phyloP scores from a whole-genome alignment of 2,888 invertebrate genomes.

The Anagyrus pseudococci region DNA sequence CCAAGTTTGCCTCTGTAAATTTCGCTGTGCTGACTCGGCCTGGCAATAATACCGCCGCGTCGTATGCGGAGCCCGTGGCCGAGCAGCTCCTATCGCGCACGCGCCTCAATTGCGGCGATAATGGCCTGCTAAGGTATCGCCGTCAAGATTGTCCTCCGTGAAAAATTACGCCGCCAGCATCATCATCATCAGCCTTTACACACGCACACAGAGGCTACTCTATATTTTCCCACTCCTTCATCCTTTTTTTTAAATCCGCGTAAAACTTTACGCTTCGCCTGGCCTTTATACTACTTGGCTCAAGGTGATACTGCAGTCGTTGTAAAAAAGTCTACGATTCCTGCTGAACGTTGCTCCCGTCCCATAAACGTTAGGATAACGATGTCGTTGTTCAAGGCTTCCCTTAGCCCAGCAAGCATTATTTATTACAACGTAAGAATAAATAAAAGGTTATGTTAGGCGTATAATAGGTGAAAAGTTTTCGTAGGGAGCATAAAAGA shows the following conservation, averaged over 20 bases:
- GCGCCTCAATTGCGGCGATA: constrained; percentile 22
- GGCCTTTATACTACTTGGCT: no score
- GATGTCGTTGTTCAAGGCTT: no score
- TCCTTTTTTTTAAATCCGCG: no score
- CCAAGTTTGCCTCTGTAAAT: constrained; percentile 24
- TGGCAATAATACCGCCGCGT: constrained; percentile 8
- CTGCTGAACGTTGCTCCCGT: no score
- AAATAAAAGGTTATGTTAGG: no score
- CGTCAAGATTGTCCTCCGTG: constrained; percentile 21
- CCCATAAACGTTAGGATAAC: no score
- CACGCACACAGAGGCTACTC: not conserved
- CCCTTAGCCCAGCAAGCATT: no score
- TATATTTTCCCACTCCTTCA: not conserved
- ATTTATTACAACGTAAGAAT: no score
- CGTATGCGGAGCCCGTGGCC: not conserved
- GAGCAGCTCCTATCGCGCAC: not conserved
- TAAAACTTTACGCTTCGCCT: not conserved
- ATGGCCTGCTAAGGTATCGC: constrained; percentile 25
- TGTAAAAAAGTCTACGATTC: no score
- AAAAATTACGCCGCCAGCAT: constrained; percentile 13
- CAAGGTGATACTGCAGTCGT: no score
- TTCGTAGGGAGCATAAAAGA: no score
- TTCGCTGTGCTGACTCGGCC: constrained; percentile 20
- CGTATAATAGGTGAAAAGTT: not conserved
- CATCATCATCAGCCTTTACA: no score